Conservation (phyloP, 2,888 invertebrate genomes). For the Lysandra coridon region DNA sequence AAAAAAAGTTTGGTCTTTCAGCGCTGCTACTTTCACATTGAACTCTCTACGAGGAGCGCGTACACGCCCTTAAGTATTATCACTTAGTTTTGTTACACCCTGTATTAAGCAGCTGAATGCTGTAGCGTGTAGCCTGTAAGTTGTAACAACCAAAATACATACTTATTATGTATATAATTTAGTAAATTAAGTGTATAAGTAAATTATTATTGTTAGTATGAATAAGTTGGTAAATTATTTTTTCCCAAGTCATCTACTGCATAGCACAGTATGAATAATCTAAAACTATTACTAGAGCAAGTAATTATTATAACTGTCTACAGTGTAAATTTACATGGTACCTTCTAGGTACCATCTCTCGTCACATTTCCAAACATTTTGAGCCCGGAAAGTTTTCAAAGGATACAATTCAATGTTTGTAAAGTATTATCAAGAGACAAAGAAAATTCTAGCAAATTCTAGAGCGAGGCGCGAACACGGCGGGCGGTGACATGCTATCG, state of each 20-base stretch:
- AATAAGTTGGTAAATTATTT: no score
- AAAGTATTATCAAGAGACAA: constrained; percentile 44
- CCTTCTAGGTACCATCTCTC: background rate
- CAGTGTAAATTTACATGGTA: background rate
- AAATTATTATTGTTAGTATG: no score
- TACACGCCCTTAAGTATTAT: no score
- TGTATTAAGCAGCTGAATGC: background rate
- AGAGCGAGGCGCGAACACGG: constrained; percentile 68
- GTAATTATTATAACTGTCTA: background rate
- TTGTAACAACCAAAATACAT: no score
- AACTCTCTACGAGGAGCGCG: no score
- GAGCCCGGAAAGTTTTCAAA: background rate
- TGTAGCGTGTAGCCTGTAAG: background rate
- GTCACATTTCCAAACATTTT: background rate
- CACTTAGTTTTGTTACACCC: no score
- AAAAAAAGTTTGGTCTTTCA: no score
- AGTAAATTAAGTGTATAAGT: no score
- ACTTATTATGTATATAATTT: no score
- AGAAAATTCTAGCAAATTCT: constrained; percentile 72
- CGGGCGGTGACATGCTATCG: constrained; percentile 70
- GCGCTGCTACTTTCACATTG: no score
- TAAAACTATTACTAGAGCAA: background rate
- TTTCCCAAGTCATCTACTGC: no score
- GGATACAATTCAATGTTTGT: constrained; percentile 29
- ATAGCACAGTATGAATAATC: background rate